Evolutionary conservation across 2,888 invertebrate species (phyloP).

Genomic region (Euzophera pinguis): DNA sequence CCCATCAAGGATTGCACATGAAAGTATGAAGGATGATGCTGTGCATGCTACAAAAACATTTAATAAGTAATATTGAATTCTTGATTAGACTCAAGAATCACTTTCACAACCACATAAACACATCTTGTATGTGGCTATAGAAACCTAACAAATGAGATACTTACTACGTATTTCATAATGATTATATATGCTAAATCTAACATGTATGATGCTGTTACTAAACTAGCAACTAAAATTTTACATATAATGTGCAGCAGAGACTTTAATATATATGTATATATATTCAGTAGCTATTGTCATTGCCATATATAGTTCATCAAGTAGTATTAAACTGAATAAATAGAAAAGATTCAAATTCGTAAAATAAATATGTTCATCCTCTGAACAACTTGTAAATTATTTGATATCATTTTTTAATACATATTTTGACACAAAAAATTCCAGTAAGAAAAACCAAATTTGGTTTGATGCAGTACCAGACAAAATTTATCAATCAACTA

Average conservation of each 20-base stretch:
- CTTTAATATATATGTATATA: neutral
- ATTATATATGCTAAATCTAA: neutral
- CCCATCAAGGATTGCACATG: too few relatives aligned
- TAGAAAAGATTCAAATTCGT: neutral
- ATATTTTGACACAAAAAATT: neutral
- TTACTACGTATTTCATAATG: neutral
- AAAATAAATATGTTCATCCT: neutral
- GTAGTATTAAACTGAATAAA: neutral
- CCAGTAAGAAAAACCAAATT: neutral
- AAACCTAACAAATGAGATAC: neutral
- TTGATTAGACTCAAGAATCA: neutral
- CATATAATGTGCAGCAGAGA: neutral
- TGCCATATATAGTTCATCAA: neutral
- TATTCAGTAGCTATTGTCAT: neutral
- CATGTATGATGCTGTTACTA: neutral
- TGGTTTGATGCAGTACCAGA: neutral
- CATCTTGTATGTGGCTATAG: neutral
- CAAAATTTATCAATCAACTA: neutral
- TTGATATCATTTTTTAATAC: neutral
- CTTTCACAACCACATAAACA: constrained; percentile 6
- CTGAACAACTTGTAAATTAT: neutral
- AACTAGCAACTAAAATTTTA: neutral
- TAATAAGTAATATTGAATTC: too few relatives aligned
- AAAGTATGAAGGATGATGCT: too few relatives aligned
- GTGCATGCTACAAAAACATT: too few relatives aligned